A percentile compares a stretch with the other conserved stretches of the same genome.
These are phyloP conservation scores for Heteropelma amictum DNA, from an alignment of 2,888 invertebrate species.

Conservation along the genomic window DNA sequence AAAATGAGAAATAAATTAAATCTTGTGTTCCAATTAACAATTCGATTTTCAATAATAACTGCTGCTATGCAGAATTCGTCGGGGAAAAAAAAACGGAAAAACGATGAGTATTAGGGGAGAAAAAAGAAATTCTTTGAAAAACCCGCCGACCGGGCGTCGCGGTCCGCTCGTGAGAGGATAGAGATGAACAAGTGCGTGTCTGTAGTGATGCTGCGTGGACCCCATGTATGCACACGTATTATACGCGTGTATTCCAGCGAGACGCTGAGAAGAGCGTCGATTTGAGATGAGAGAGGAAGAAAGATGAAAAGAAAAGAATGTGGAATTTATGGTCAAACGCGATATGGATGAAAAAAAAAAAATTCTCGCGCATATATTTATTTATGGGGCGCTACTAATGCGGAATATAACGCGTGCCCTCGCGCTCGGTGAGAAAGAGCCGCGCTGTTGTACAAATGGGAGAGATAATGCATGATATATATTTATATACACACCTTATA, in stretches of 20 bases:
- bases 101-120: too few species aligned
- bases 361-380: constrained; percentile 42
- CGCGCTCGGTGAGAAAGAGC: constrained; percentile 17
- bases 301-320: constrained; percentile 15
- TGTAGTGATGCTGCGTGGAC: background rate
- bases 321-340: constrained; percentile 47
- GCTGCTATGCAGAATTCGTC: too few species aligned
- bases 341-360: constrained; percentile 16
- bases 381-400: constrained; percentile 61
- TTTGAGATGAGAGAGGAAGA: constrained; percentile 1
- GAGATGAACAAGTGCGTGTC: constrained; percentile 13
- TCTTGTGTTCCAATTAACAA: too few species aligned
- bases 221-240: background rate
- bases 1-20: too few species aligned
- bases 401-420: constrained; percentile 64
- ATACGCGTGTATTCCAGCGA: constrained; percentile 9
- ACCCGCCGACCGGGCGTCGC: background rate
- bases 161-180: constrained; percentile 3
- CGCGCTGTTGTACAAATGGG: constrained; percentile 28
- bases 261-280: constrained; percentile 5
- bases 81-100: too few species aligned
- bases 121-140: constrained; percentile 2
- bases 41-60: too few species aligned
- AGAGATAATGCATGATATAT: constrained; percentile 31
- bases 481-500: background rate